Evolutionary conservation across 1,140 invertebrate genomes (phyloP), one percentile per base, ranked within the genome.

Genomic region (Drosophila sulfurigaster): DNA sequence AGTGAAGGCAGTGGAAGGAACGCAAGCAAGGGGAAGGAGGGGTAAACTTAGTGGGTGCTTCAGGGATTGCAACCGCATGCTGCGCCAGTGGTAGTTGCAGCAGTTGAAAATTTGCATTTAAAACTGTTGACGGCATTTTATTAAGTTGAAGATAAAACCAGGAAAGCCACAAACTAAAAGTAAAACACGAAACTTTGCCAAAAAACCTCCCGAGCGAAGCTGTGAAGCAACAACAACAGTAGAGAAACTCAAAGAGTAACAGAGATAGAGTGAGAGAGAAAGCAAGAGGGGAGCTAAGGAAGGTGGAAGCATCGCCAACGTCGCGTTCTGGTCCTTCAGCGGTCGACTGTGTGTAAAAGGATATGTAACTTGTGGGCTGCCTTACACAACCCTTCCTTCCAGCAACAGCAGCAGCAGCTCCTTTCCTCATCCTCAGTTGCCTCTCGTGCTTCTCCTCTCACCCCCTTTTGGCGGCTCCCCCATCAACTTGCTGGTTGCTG

Each of bases 81-180:
- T 76, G 82, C 76, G 66, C 13, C 41, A 43, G 48, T 54, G 51
- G 51, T n/a, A 32, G 51, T 15, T 25, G 35, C 54, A 57, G 4
- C 82, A 86, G 51, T 60, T 83, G 85, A 64, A 89, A 82, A 88
- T 88, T 88, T 88, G 85, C 83, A 88, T 88, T 88, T 88, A 88
- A 89, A 88, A 88, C 85, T 88, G 85, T 88, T 89, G 85, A 88
- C 85, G 85, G 78, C 85, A 79, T 88, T 88, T 88, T 88, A 88
- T 88, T 88, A 88, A 88, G 85, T 88, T 88, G 85, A 79, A 88
- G 85, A 89, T 88, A 89, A 88, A 90, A 88, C 85, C 85, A 85
- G 86, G 78, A 89, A 88, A 89, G 86, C 85, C 85, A 81, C 85
- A 88, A 89, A 88, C 83, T 88, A 88, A 88, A 88, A 88, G 83